Percentiles rank a stretch among this genome's conserved stretches.
Evolutionary conservation across 2,888 invertebrate species (phyloP).

Genomic region (Drosophila kanekoi): DNA sequence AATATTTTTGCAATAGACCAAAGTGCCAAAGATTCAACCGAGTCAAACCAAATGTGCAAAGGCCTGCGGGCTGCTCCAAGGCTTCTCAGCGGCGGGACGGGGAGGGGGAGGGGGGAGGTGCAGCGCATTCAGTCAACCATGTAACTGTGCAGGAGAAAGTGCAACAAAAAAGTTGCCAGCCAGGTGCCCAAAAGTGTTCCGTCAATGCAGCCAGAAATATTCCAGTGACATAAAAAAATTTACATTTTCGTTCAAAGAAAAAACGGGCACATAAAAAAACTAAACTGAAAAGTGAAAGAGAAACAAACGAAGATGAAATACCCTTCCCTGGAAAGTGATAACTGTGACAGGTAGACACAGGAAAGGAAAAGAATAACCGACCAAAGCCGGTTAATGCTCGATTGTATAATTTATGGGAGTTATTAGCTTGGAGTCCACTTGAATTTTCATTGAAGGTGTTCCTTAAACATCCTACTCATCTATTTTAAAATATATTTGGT

Average conservation of each 20-base stretch:
- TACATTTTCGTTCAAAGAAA: conserved; percentile 56
- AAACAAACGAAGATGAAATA: neutral
- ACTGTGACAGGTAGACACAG: too few species aligned
- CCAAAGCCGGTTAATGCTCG: too few species aligned
- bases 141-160: conserved; percentile 51
- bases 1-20: conserved; percentile 58
- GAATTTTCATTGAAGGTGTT: too few species aligned
- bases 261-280: conserved; percentile 11
- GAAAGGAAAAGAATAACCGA: too few species aligned
- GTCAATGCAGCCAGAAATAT: conserved; percentile 42
- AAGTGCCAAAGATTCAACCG: conserved; percentile 32
- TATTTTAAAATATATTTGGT: too few species aligned
- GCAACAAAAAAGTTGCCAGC: conserved; percentile 23
- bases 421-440: too few species aligned
- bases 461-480: too few species aligned
- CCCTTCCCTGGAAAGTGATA: neutral
- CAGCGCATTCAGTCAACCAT: conserved; percentile 27
- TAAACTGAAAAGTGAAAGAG: neutral
- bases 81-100: neutral
- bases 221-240: conserved; percentile 59
- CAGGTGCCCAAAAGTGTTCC: conserved; percentile 27
- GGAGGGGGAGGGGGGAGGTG: too few species aligned
- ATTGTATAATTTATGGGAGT: too few species aligned
- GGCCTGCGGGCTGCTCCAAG: neutral
- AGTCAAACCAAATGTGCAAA: conserved; percentile 1